phyloP scores from a whole-genome alignment of 2,113 vertebrate species.

The Pseudorasbora parva region DNA sequence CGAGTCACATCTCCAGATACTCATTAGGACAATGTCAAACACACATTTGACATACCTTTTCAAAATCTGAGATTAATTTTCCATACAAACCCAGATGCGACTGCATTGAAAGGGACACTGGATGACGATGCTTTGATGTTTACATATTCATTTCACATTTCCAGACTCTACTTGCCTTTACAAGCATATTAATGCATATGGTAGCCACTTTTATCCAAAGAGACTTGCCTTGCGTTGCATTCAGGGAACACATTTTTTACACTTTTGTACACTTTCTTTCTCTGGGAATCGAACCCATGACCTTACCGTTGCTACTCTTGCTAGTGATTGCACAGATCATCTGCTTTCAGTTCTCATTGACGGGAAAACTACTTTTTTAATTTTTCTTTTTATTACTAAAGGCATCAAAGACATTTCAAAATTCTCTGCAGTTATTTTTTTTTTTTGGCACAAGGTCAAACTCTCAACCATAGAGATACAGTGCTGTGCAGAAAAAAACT shows the following conservation, averaged over 20 bases:
- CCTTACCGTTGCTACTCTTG: neutral
- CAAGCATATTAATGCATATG: neutral
- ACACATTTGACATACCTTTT: neutral
- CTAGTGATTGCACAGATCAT: neutral
- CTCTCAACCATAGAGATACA: neutral
- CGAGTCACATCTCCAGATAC: slow-evolving; percentile 2
- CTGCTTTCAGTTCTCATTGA: neutral
- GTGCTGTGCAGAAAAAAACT: neutral
- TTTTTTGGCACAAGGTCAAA: neutral
- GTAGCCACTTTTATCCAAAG: neutral
- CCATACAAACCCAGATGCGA: neutral
- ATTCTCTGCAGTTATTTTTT: neutral
- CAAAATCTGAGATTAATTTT: neutral
- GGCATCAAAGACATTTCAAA: neutral
- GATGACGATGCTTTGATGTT: neutral
- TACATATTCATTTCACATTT: neutral
- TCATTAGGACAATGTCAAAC: slow-evolving; percentile 12
- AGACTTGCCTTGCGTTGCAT: neutral
- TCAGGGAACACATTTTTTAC: neutral
- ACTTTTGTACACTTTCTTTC: neutral
- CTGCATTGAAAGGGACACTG: neutral
- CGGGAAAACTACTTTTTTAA: neutral
- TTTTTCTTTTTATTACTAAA: neutral
- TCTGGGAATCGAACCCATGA: neutral
- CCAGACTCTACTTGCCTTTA: neutral